A percentile compares a stretch with the other conserved stretches of the same genome.
Conservation (phyloP, 2,797 vertebrate genomes). For the Acestrorhynchus altus region DNA sequence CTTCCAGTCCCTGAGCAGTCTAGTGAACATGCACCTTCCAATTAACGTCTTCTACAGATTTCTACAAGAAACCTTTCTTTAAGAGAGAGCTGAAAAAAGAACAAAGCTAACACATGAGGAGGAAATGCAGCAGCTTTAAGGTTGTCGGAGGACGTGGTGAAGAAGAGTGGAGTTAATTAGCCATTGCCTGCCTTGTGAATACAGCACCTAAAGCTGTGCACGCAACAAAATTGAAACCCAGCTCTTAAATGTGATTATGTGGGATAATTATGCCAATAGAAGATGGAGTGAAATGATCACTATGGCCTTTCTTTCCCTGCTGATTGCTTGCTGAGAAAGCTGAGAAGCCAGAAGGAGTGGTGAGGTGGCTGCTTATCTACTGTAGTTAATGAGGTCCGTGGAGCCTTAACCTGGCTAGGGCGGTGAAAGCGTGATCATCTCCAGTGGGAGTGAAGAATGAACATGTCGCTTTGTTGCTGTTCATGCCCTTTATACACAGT, state of each 20-base stretch:
- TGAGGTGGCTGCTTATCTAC: slow-evolving; percentile 30
- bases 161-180: slow-evolving; percentile 33
- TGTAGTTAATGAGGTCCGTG: slow-evolving; percentile 41
- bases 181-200: slow-evolving; percentile 27
- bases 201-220: slow-evolving; percentile 15
- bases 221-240: slow-evolving; percentile 48
- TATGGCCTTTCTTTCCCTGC: slow-evolving; percentile 49
- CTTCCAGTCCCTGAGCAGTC: neutral
- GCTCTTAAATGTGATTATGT: slow-evolving; percentile 54
- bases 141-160: neutral
- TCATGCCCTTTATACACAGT: slow-evolving; percentile 3
- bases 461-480: slow-evolving; percentile 15
- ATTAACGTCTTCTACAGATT: slow-evolving; percentile 7
- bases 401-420: slow-evolving; percentile 30
- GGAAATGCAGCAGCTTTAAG: slow-evolving; percentile 17
- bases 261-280: slow-evolving; percentile 58
- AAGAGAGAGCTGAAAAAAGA: neutral
- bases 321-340: slow-evolving; percentile 41
- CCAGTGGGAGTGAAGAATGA: neutral
- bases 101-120: neutral
- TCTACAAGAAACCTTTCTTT: neutral
- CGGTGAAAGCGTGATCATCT: slow-evolving; percentile 7
- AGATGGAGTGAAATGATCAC: slow-evolving; percentile 53
- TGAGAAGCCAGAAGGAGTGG: slow-evolving; percentile 9
- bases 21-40: neutral